Conservation (phyloP, 1,140 invertebrate genomes). For the Agraylea sexmaculata region DNA sequence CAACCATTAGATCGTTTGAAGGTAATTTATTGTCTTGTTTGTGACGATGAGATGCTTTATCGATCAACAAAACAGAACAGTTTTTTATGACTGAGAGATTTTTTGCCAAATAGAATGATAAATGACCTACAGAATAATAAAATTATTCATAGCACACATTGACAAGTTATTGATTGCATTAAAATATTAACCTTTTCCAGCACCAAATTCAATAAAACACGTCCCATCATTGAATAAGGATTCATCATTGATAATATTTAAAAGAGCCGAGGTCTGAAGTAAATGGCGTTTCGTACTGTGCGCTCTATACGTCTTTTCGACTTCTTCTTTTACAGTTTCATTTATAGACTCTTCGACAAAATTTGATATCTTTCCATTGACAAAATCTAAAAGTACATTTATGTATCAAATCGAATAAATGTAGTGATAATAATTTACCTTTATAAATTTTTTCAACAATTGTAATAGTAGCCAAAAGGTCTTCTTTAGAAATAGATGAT, state of each 20-base stretch:
- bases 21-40: slow-evolving; percentile 63
- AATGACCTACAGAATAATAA: slow-evolving; percentile 41
- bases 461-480: slow-evolving; percentile 31
- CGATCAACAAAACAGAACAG: slow-evolving; percentile 56
- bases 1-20: slow-evolving; percentile 38
- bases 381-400: slow-evolving; percentile 23
- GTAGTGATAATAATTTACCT: slow-evolving; percentile 19
- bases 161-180: slow-evolving; percentile 2
- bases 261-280: slow-evolving; percentile 54
- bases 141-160: slow-evolving; percentile 2
- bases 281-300: slow-evolving; percentile 54
- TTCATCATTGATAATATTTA: slow-evolving; percentile 47
- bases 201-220: slow-evolving; percentile 75
- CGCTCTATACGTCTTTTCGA: slow-evolving; percentile 49
- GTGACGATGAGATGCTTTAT: slow-evolving; percentile 65
- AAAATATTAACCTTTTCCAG: slow-evolving; percentile 59
- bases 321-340: slow-evolving; percentile 42
- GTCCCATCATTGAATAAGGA: slow-evolving; percentile 44
- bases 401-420: slow-evolving; percentile 6
- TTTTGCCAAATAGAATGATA: slow-evolving; percentile 62
- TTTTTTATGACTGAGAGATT: slow-evolving; percentile 38
- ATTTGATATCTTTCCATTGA: slow-evolving; percentile 31
- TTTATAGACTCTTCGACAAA: slow-evolving; percentile 31
- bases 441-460: slow-evolving; percentile 37
- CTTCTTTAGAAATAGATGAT: slow-evolving; percentile 30